Evolutionary conservation across 2,113 vertebrate species (phyloP).

Genomic region (Crotalus helleri): DNA sequence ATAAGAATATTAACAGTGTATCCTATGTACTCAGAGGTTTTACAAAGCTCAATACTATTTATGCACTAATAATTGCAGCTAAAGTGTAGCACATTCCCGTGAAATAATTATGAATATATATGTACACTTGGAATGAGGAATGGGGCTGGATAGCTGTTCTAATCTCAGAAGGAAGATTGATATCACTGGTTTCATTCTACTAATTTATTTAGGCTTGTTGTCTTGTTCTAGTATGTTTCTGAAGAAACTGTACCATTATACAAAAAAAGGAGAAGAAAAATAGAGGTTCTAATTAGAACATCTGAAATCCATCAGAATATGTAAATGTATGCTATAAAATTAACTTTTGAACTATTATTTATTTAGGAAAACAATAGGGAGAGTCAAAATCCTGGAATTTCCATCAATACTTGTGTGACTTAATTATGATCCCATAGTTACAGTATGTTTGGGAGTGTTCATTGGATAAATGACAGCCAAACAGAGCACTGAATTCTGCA

Average conservation of each 20-base stretch:
- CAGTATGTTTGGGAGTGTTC: neutral
- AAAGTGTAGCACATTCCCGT: neutral
- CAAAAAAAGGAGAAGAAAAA: neutral
- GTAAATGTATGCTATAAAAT: neutral
- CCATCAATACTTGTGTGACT: neutral
- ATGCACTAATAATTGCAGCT: neutral
- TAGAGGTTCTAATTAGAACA: neutral
- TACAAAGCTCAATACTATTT: neutral
- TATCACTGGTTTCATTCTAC: neutral
- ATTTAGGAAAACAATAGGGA: neutral
- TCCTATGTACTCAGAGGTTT: neutral
- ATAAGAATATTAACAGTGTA: neutral
- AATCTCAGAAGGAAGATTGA: neutral
- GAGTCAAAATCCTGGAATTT: neutral
- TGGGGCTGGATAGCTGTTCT: neutral
- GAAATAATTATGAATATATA: neutral
- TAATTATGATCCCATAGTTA: neutral
- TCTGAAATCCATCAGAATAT: neutral
- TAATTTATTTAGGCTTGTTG: neutral
- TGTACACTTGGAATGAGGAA: neutral
- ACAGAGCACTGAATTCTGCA: neutral
- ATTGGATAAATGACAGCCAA: neutral
- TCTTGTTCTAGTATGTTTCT: neutral
- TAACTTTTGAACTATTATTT: neutral
- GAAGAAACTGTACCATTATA: neutral